Evolutionary conservation across 2,888 invertebrate genomes (phyloP).

Genomic region (Drosophila mercatorum): DNA sequence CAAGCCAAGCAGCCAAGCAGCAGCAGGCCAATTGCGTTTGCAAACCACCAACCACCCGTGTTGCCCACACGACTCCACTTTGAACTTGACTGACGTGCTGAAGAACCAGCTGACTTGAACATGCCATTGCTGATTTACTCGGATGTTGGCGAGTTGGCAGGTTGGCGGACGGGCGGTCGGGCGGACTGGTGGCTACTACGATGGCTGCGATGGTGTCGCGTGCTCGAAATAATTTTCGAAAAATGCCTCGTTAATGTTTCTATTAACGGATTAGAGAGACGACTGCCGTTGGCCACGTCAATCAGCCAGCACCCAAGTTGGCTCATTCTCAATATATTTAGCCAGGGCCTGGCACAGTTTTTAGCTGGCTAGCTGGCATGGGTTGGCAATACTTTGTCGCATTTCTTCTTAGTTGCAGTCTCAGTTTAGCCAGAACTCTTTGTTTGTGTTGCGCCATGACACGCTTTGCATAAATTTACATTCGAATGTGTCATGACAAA

Average conservation of each 20-base stretch:
- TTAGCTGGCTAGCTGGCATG: background rate
- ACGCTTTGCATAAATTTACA: constrained; percentile 82
- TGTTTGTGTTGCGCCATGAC: constrained; percentile 80
- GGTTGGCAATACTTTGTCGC: constrained; percentile 33
- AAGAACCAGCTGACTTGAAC: constrained; percentile 60
- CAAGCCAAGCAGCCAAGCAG: constrained; percentile 1
- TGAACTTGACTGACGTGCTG: constrained; percentile 77
- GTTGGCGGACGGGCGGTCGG: background rate
- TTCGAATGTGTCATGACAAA: constrained; percentile 57
- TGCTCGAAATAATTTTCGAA: constrained; percentile 79
- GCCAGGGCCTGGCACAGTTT: constrained; percentile 36
- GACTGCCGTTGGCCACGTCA: constrained; percentile 52
- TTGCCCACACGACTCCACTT: constrained; percentile 57
- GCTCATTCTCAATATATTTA: constrained; percentile 2
- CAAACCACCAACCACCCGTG: constrained; percentile 47
- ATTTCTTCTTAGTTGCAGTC: constrained; percentile 48
- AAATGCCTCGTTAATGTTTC: constrained; percentile 83
- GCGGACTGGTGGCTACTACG: background rate
- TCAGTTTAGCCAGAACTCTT: constrained; percentile 34
- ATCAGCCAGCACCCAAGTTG: constrained; percentile 42
- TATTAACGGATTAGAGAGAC: constrained; percentile 81
- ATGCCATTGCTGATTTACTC: constrained; percentile 24
- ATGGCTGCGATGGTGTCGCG: constrained; percentile 61
- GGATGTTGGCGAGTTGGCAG: constrained; percentile 10
- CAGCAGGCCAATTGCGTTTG: constrained; percentile 35